Base-by-base conservation (phyloP, 2,888 invertebrate genomes). In the Cosmia pyralina region DNA sequence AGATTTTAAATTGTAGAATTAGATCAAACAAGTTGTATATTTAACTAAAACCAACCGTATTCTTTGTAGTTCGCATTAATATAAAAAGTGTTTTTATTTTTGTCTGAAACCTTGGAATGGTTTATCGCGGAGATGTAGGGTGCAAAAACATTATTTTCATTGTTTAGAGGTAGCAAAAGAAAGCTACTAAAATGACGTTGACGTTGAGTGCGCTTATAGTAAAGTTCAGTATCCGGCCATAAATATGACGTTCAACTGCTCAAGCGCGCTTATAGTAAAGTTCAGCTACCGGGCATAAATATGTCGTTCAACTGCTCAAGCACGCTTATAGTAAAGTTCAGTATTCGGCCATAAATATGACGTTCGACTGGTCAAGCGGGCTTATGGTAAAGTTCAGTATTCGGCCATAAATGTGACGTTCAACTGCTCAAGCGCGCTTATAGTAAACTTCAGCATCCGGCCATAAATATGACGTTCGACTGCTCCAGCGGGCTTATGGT, bases 1-100 rank as follows among this genome's bases (percentile, higher is more conserved):
- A 77, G 74, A 74, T 69, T 82, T 75, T 46, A 75, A 74, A 76
- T 75, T 62, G 52, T 41, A 60, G 50, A 85, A 78, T 72, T 72
- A 68, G 79, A 70, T 85, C 73, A 73, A 68, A 63, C 59, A 50
- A 63, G 41, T 68, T 77, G 44, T 52, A 64, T 53, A 38, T 64
- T 60, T 52, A 60, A 72, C 34, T 50, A 8, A 67, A 81, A 63
- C 60, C n/a, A 34, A 38, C 46, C 13, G 15, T 34, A n/a, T 55
- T 55, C 38, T 82, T 38, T 60, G 52, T 59, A 48, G 48, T 59
- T 73, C 48, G 10, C 52, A 48, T 53, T 34, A 48, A 65, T 52
- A 59, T 81, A 59, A 81, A 50, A 34, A 22, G 0, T 13, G 38
- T 38, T 38, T 41, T 41, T 0, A 44, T 34, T 44, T 74, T 74